A percentile compares a stretch with the other conserved stretches of the same genome.
Conservation (phyloP, 2,888 invertebrate genomes). For the Thymelicus acteon region DNA sequence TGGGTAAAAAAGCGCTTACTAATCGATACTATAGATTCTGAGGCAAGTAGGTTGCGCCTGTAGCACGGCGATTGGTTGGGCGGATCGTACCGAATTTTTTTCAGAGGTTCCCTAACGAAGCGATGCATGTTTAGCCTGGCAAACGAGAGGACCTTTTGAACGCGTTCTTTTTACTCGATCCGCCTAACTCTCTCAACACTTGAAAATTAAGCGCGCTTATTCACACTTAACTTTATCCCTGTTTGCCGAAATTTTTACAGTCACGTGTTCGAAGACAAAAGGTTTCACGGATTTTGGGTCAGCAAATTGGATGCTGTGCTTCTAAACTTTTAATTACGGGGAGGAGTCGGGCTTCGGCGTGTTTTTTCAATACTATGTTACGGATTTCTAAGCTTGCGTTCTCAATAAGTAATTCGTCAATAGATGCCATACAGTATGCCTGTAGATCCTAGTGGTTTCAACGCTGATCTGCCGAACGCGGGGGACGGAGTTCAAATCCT, state of each 20-base stretch:
- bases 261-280: constrained; percentile 48
- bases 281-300: constrained; percentile 31
- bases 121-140: constrained; percentile 74
- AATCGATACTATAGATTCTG: constrained; percentile 85
- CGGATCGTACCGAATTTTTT: constrained; percentile 64
- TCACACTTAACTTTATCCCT: constrained; percentile 72
- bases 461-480: too few relatives aligned
- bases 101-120: constrained; percentile 73
- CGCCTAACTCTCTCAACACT: constrained; percentile 63
- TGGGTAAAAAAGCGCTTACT: constrained; percentile 82
- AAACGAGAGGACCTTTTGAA: constrained; percentile 69
- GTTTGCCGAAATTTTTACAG: constrained; percentile 55
- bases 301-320: constrained; percentile 13
- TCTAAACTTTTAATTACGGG: constrained; percentile 23
- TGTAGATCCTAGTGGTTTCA: too few relatives aligned
- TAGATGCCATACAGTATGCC: too few relatives aligned
- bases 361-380: neutral
- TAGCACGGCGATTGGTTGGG: constrained; percentile 70
- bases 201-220: constrained; percentile 72
- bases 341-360: neutral
- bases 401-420: too few relatives aligned
- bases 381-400: neutral
- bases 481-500: too few relatives aligned
- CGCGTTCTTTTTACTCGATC: constrained; percentile 62
- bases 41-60: constrained; percentile 80